Conservation (phyloP, 2,113 vertebrate genomes). For the Cebidichthys violaceus region DNA sequence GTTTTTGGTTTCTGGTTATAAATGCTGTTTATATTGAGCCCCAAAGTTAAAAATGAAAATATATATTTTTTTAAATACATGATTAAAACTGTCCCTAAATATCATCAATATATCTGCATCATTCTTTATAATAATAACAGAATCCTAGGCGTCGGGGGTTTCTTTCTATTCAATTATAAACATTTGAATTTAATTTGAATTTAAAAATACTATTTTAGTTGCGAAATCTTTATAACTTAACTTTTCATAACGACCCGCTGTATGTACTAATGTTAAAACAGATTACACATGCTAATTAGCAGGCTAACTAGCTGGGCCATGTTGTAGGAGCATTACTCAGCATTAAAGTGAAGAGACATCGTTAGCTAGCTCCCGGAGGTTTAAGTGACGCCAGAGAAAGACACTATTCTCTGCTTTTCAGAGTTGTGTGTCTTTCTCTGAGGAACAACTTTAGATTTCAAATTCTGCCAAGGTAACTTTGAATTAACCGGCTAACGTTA, state of each 20-base stretch:
- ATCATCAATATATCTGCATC: not conserved
- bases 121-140: not conserved
- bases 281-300: not conserved
- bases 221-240: not conserved
- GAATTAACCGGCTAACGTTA: not conserved
- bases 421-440: not conserved
- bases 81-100: not conserved
- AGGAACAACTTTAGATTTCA: not conserved
- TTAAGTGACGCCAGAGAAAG: not conserved
- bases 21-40: not conserved
- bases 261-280: not conserved
- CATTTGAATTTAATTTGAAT: not conserved
- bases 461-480: not conserved
- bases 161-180: too few relatives aligned
- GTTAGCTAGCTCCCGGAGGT: not conserved
- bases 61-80: not conserved
- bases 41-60: not conserved
- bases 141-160: not conserved
- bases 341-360: not conserved
- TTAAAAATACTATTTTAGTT: not conserved
- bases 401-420: not conserved
- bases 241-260: not conserved
- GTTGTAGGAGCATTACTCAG: not conserved
- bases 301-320: not conserved
- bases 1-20: not conserved